Percentiles rank a stretch among this genome's conserved stretches.
Evolutionary conservation across 2,113 vertebrate genomes (phyloP).

Genomic region (Athene noctua): DNA sequence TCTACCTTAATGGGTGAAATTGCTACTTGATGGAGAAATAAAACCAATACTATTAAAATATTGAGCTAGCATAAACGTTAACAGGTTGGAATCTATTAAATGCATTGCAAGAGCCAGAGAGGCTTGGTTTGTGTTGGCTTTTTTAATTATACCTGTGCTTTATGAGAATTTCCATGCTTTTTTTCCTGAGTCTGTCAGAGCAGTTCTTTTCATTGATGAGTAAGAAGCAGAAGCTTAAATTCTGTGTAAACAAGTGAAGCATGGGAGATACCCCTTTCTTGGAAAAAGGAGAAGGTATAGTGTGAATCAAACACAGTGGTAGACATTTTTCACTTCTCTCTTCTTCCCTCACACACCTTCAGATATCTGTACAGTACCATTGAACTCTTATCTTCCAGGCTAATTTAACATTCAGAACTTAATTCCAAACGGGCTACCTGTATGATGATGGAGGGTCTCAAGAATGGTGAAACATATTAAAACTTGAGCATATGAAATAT

Average conservation of each 20-base stretch:
- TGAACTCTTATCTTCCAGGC: background rate
- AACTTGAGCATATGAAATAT: background rate
- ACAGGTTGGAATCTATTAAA: constrained; percentile 25
- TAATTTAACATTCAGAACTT: background rate
- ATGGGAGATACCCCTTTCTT: background rate
- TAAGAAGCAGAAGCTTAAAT: background rate
- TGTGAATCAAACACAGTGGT: background rate
- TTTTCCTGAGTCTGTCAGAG: background rate
- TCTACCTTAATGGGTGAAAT: constrained; percentile 30
- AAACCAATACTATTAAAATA: constrained; percentile 36
- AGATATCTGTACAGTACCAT: background rate
- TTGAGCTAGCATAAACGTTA: background rate
- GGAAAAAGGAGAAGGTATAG: background rate
- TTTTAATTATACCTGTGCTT: background rate
- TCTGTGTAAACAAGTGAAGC: background rate
- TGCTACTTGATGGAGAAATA: constrained; percentile 38
- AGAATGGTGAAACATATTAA: background rate
- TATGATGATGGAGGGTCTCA: background rate
- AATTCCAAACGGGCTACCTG: background rate
- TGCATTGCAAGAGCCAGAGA: background rate
- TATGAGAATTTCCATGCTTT: background rate
- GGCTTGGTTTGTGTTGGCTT: background rate
- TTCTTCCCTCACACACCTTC: background rate
- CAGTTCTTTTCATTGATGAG: background rate
- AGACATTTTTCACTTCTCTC: background rate